Evolutionary conservation across 37 sponge, comb jelly and placozoan species (phyloP).

Genomic region (Beroe ovata): DNA sequence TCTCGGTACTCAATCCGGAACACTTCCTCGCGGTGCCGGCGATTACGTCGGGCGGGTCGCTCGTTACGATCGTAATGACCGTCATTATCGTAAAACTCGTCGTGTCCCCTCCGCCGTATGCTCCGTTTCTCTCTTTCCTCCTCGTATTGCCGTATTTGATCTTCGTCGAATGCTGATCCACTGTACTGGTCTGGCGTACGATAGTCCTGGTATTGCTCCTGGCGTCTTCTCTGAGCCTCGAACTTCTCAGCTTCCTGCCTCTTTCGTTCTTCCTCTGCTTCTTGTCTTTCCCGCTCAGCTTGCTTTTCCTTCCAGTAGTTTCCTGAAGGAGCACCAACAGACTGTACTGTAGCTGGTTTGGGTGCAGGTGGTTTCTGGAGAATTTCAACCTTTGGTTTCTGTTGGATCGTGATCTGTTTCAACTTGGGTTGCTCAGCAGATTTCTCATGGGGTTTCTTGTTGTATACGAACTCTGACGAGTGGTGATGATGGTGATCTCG

Average conservation of each 20-base stretch:
- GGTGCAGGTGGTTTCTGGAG: constrained; percentile 35
- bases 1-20: constrained; percentile 28
- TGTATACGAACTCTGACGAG: background rate
- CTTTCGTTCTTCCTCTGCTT: constrained; percentile 36
- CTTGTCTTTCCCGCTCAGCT: constrained; percentile 31
- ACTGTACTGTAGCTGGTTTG: background rate
- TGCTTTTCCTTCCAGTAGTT: constrained; percentile 60
- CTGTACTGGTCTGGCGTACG: constrained; percentile 29
- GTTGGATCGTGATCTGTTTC: constrained; percentile 50
- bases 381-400: constrained; percentile 58
- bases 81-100: constrained; percentile 42
- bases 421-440: constrained; percentile 9
- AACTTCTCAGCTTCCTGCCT: constrained; percentile 27
- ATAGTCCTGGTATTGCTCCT: constrained; percentile 58
- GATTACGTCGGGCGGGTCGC: background rate
- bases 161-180: constrained; percentile 42
- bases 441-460: background rate
- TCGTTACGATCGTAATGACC: background rate
- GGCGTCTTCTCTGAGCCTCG: constrained; percentile 3
- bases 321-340: constrained; percentile 13
- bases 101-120: constrained; percentile 18
- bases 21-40: background rate
- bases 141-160: constrained; percentile 22
- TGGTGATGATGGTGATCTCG: background rate
- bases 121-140: constrained; percentile 46